phyloP scores from a whole-genome alignment of 2,797 vertebrate species.

The Smutsia gigantea region DNA sequence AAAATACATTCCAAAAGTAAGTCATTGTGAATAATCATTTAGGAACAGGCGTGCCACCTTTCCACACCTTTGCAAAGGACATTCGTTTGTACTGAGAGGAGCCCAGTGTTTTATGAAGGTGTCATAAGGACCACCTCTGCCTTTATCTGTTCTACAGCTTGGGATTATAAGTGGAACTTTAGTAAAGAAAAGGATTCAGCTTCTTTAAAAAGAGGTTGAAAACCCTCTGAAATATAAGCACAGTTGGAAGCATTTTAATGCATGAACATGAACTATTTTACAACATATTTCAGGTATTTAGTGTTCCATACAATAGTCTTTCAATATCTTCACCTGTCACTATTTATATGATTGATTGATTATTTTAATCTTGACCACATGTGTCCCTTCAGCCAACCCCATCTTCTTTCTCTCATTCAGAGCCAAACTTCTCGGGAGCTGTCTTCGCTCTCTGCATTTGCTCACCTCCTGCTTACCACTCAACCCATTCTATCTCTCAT shows the following conservation, averaged over 20 bases:
- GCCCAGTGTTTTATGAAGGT: rapidly evolving
- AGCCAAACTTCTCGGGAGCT: background rate
- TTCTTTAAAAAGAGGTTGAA: background rate
- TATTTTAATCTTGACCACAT: background rate
- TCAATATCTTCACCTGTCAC: background rate
- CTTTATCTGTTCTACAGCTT: background rate
- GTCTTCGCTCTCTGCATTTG: background rate
- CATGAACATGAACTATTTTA: background rate
- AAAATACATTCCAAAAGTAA: background rate
- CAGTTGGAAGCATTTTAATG: background rate
- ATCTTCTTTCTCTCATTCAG: background rate
- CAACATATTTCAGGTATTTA: background rate
- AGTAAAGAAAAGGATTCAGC: background rate
- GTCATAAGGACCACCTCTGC: background rate
- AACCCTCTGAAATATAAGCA: background rate
- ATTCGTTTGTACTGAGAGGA: background rate
- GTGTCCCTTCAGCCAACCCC: background rate
- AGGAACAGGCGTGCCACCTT: background rate
- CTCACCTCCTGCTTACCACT: background rate
- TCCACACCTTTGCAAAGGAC: background rate
- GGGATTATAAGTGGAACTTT: background rate
- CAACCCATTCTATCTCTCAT: background rate
- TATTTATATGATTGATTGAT: background rate
- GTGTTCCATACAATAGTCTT: background rate
- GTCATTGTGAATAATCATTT: background rate